Evolutionary conservation across 2,888 invertebrate genomes (phyloP).

Genomic region (Brenthis hecate): DNA sequence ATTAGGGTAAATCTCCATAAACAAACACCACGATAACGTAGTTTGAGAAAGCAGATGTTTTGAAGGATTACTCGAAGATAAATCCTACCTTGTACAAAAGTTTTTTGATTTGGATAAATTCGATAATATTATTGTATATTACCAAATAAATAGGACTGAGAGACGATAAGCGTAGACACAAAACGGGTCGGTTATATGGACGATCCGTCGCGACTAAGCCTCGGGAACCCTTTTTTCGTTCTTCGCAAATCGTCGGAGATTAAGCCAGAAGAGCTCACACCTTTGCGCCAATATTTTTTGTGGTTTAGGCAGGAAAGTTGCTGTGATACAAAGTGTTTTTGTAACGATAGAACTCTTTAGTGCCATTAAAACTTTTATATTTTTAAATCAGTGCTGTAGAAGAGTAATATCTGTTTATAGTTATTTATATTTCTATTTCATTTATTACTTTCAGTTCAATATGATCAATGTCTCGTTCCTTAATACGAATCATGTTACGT

Average conservation of each 20-base stretch:
- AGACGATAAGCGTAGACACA: conserved; percentile 63
- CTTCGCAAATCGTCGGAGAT: conserved; percentile 79
- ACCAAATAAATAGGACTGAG: conserved; percentile 68
- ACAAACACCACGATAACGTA: conserved; percentile 22
- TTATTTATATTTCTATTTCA: neutral
- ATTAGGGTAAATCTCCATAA: neutral
- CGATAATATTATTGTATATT: conserved; percentile 59
- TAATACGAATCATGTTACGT: conserved; percentile 44
- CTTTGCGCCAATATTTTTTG: conserved; percentile 75
- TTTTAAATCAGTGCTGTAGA: neutral
- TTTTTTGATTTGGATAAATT: conserved; percentile 56
- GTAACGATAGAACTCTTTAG: conserved; percentile 12
- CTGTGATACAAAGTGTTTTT: conserved; percentile 62
- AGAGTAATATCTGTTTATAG: neutral
- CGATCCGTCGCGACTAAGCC: conserved; percentile 63
- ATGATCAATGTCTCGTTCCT: no score
- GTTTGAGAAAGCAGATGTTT: conserved; percentile 21
- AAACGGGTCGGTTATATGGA: conserved; percentile 60
- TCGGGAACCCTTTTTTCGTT: conserved; percentile 75
- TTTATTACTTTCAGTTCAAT: no score
- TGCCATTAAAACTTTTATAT: neutral
- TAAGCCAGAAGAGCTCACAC: conserved; percentile 73
- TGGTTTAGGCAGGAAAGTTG: conserved; percentile 67
- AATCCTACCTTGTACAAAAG: conserved; percentile 42
- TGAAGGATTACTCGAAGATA: conserved; percentile 38